These are phyloP conservation scores for Odobenus rosmarus DNA, from an alignment of 2,113 vertebrate genomes.

Conservation along the genomic window DNA sequence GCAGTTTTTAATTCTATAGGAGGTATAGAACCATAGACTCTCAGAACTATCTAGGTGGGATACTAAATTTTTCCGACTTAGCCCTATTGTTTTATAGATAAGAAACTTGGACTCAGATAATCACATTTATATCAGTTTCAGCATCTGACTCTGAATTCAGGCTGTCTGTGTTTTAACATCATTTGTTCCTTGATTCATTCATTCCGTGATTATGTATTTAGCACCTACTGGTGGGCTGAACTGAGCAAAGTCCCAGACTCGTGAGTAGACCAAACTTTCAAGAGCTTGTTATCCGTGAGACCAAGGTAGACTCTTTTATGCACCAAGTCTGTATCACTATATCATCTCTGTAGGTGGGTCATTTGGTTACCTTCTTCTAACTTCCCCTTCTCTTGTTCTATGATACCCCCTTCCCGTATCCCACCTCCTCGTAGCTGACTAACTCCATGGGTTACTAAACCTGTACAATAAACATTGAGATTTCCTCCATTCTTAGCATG, in stretches of 20 bases:
- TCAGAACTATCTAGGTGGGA: neutral
- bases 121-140: neutral
- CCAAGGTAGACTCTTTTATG: neutral
- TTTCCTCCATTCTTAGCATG: neutral
- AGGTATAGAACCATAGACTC: neutral
- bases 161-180: neutral
- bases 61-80: neutral
- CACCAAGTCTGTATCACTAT: neutral
- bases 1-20: neutral
- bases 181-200: neutral
- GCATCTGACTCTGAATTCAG: neutral
- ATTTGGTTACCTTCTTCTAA: neutral
- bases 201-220: neutral
- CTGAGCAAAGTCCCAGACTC: neutral
- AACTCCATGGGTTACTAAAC: neutral
- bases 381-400: fast-evolving
- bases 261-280: neutral
- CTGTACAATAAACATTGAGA: neutral
- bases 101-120: neutral
- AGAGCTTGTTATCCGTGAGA: neutral
- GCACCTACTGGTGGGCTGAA: neutral
- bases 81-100: neutral
- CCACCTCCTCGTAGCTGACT: neutral
- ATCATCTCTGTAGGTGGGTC: neutral
- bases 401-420: neutral